A percentile compares a stretch with the other conserved stretches of the same genome.
phyloP scores from a whole-genome alignment of 2,797 vertebrate genomes.

The Pogonophryne albipinna region DNA sequence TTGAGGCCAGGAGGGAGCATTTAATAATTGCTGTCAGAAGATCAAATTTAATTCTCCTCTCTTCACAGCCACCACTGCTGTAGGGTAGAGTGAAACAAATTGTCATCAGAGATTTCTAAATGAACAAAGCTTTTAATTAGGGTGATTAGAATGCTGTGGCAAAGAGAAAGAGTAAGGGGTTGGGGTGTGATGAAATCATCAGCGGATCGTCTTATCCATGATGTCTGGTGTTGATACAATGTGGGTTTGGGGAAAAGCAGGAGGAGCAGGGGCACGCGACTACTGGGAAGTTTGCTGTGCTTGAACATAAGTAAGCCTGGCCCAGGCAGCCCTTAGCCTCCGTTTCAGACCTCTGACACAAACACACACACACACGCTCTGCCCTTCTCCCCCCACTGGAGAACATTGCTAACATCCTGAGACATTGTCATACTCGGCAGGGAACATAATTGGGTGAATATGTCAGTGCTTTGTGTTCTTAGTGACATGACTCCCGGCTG shows the following conservation, averaged over 20 bases:
- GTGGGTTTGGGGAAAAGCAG: not conserved
- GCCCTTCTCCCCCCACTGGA: conserved; percentile 58
- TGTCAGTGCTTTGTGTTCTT: conserved; percentile 83
- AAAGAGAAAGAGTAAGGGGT: conserved; percentile 70
- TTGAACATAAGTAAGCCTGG: conserved; percentile 55
- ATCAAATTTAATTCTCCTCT: conserved; percentile 99
- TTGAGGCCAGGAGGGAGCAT: conserved; percentile 98
- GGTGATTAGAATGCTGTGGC: conserved; percentile 94
- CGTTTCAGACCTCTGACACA: conserved; percentile 58
- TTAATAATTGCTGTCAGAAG: conserved; percentile 99
- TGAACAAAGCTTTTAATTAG: conserved; percentile 99
- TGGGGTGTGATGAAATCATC: conserved; percentile 87
- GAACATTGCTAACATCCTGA: conserved; percentile 81
- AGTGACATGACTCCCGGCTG: conserved; percentile 80
- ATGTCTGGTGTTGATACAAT: conserved; percentile 75
- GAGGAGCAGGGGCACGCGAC: conserved; percentile 45
- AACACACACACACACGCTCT: conserved; percentile 35
- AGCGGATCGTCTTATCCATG: conserved; percentile 86
- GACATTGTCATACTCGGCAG: conserved; percentile 79
- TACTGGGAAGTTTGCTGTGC: conserved; percentile 76
- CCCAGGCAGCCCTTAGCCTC: conserved; percentile 37
- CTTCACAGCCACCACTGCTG: conserved; percentile 95
- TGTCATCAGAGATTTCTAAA: conserved; percentile 98
- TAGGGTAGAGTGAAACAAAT: conserved; percentile 99
- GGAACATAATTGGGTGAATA: conserved; percentile 84